Base-by-base conservation (phyloP, 2,113 vertebrate species). In the Hydrolagus affinis region DNA sequence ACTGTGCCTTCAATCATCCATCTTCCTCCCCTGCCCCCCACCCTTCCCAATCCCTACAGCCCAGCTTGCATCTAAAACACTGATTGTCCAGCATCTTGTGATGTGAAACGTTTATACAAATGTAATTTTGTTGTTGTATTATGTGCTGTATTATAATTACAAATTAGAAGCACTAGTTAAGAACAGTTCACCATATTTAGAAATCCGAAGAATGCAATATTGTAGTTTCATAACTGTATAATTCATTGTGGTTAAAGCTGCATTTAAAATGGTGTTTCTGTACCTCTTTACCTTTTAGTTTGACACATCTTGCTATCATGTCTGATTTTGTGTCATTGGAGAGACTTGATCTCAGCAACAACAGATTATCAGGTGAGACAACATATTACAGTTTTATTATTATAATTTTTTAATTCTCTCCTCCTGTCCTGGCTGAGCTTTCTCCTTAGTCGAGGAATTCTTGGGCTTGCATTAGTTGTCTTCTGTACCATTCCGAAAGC, bases 321-420 rank as follows among this genome's bases (percentile, higher is more conserved):
- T 90, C 91, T 88, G 93, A 94, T 86, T 93, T 92, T 86, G 66
- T 97, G 69, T 96, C 94, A 86, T 93, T 99, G 89, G 90, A 91
- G 89, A 93, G 92, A 66, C 87, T 98, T 86, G 92, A 97, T 90
- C 70, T 97, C 85, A 93, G 92, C 86, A 94, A 94, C 89, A 98
- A 98, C 91, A 96, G 94, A 88, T 90, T 99, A n/a, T 94, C 95
- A 92, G 97, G 97, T 98, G 87, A 91, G 90, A 86, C 89, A 69
- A 10, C 32, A 59, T 32, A 17, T 32, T 21, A 8, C 12, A 57
- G 0, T 9, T 71, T 88, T 57, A 70, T 70, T 28, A 30, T 11
- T 19, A 9, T 57, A n/a, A 57, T 28, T 85, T 85, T 30, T 28
- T n/a, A 57, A 59, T 85, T 23, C 1, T 9, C 15, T 11, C 15